Conservation (phyloP, 2,888 invertebrate species). For the Diaprepes abbreviatus region DNA sequence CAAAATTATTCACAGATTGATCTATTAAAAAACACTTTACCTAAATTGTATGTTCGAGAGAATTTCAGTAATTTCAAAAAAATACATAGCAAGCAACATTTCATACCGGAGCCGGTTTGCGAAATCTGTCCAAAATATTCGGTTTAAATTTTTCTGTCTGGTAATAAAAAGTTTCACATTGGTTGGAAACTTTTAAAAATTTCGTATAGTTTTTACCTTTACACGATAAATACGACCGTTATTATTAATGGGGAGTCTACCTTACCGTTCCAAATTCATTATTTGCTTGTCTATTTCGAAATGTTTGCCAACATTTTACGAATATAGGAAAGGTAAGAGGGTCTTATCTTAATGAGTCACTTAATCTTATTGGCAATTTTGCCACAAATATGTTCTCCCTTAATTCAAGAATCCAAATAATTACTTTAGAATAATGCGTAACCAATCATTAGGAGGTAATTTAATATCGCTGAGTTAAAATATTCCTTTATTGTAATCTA, state of each 20-base stretch:
- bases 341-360: conserved; percentile 13
- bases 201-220: too few species aligned
- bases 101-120: too few species aligned
- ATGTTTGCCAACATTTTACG: conserved; percentile 8
- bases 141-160: too few species aligned
- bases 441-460: conserved; percentile 33
- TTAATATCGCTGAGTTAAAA: conserved; percentile 30
- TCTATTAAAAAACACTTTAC: too few species aligned
- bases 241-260: background rate
- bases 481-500: conserved; percentile 21
- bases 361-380: conserved; percentile 19
- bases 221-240: background rate
- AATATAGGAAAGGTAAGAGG: background rate
- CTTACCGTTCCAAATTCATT: background rate
- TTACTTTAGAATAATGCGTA: conserved; percentile 21
- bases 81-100: too few species aligned
- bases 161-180: too few species aligned
- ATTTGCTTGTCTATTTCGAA: conserved; percentile 6
- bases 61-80: too few species aligned
- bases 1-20: too few species aligned
- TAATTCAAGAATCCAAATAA: conserved; percentile 11
- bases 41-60: too few species aligned
- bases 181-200: too few species aligned
- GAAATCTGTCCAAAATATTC: too few species aligned
- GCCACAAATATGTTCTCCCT: conserved; percentile 24